Evolutionary conservation across 2,888 invertebrate species (phyloP).

Genomic region (Heliconius sara): DNA sequence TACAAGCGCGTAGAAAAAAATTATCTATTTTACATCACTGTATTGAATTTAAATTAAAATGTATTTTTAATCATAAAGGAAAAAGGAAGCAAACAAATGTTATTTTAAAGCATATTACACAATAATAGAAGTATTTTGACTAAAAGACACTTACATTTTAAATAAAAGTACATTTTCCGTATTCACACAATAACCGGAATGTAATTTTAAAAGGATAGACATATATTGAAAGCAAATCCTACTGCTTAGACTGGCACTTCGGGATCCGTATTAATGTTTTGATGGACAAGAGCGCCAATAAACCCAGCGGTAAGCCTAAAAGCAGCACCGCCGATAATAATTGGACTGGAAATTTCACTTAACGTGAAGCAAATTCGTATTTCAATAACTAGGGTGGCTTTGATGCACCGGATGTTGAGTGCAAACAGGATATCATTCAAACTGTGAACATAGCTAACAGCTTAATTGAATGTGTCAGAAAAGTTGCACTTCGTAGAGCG

Average conservation of each 20-base stretch:
- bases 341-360: slow-evolving; percentile 22
- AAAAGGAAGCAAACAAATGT: not conserved
- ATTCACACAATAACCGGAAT: too few species aligned
- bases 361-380: slow-evolving; percentile 23
- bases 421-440: slow-evolving; percentile 33
- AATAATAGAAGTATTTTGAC: too few species aligned
- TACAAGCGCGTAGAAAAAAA: not conserved
- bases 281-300: slow-evolving; percentile 16
- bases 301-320: slow-evolving; percentile 1
- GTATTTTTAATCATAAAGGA: not conserved
- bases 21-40: not conserved
- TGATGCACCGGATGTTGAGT: slow-evolving; percentile 29
- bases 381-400: slow-evolving; percentile 25
- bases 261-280: not conserved
- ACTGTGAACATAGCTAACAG: slow-evolving; percentile 17
- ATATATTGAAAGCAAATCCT: not conserved
- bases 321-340: slow-evolving; percentile 19
- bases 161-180: too few species aligned
- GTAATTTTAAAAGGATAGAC: not conserved
- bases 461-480: slow-evolving; percentile 28
- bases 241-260: not conserved
- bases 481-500: not conserved
- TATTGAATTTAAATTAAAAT: not conserved
- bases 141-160: too few species aligned
- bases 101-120: too few species aligned